Evolutionary conservation across 2,113 vertebrate genomes (phyloP).

Genomic region (Rhinoderma darwinii): DNA sequence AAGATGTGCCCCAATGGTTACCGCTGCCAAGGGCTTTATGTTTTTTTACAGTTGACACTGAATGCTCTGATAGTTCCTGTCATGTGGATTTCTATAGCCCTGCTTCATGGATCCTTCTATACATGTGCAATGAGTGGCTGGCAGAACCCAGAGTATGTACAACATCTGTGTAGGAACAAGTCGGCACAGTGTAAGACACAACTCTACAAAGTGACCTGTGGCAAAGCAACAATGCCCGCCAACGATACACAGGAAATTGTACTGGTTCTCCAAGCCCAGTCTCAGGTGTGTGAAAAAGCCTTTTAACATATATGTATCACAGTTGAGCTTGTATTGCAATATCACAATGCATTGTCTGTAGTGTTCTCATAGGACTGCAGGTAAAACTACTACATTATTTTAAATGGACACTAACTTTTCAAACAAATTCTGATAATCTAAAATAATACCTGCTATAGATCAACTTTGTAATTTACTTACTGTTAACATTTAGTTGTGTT

Average conservation of each 20-base stretch:
- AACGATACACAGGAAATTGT: constrained; percentile 79
- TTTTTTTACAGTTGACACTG: constrained; percentile 71
- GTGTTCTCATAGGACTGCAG: neutral
- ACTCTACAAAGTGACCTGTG: constrained; percentile 80
- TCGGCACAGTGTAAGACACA: constrained; percentile 76
- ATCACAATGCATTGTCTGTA: neutral
- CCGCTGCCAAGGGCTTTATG: constrained; percentile 65
- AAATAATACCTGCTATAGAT: no score
- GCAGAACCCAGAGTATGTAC: constrained; percentile 71
- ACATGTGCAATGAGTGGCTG: constrained; percentile 91
- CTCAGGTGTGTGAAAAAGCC: constrained; percentile 80
- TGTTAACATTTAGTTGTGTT: no score
- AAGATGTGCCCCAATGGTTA: constrained; percentile 71
- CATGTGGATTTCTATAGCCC: constrained; percentile 92
- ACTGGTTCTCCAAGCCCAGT: constrained; percentile 86
- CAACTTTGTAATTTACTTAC: no score
- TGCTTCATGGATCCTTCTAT: constrained; percentile 92
- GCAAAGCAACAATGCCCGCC: constrained; percentile 73
- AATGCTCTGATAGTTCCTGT: constrained; percentile 83
- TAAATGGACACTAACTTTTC: no score
- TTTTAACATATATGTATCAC: neutral
- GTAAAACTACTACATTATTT: neutral
- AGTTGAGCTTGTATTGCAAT: neutral
- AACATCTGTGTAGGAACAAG: constrained; percentile 79
- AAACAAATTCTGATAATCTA: no score